Evolutionary conservation across 2,888 invertebrate genomes (phyloP).

Genomic region (Conus canariensis): DNA sequence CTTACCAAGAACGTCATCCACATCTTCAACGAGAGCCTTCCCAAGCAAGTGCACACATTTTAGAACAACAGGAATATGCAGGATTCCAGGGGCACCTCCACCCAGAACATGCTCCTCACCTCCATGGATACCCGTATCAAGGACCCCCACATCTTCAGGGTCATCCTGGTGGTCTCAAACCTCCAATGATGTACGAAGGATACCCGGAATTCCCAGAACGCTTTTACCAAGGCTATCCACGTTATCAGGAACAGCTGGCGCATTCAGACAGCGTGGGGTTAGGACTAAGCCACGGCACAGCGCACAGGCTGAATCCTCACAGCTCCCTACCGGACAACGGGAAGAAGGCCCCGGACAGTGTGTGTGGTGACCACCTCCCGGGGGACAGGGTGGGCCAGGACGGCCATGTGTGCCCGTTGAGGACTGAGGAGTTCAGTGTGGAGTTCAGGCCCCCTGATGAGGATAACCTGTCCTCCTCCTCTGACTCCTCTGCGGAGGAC

Average conservation of each 20-base stretch:
- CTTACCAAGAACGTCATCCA: not conserved
- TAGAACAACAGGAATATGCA: not conserved
- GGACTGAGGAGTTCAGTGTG: not conserved
- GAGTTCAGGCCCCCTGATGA: conserved; percentile 17
- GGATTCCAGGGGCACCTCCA: not conserved
- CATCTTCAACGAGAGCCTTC: not conserved
- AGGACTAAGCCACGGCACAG: not conserved
- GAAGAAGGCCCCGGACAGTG: not conserved
- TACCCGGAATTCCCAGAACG: too few relatives aligned
- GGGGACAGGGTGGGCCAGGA: not conserved
- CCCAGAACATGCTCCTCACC: too few relatives aligned
- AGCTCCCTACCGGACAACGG: conserved; percentile 4
- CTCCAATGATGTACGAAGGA: too few relatives aligned
- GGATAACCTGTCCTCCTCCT: not conserved
- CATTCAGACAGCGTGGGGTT: not conserved
- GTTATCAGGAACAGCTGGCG: not conserved
- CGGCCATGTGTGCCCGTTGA: not conserved
- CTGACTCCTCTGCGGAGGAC: not conserved
- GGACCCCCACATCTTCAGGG: too few relatives aligned
- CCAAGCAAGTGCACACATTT: too few relatives aligned
- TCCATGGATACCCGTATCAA: too few relatives aligned
- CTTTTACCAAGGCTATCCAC: not conserved
- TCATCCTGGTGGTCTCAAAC: too few relatives aligned
- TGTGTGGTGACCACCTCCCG: not conserved
- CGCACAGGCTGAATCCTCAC: not conserved